Percentiles rank a stretch among this genome's conserved stretches.
Evolutionary conservation across 2,113 vertebrate genomes (phyloP).

Genomic region (Phyllostomus discolor): DNA sequence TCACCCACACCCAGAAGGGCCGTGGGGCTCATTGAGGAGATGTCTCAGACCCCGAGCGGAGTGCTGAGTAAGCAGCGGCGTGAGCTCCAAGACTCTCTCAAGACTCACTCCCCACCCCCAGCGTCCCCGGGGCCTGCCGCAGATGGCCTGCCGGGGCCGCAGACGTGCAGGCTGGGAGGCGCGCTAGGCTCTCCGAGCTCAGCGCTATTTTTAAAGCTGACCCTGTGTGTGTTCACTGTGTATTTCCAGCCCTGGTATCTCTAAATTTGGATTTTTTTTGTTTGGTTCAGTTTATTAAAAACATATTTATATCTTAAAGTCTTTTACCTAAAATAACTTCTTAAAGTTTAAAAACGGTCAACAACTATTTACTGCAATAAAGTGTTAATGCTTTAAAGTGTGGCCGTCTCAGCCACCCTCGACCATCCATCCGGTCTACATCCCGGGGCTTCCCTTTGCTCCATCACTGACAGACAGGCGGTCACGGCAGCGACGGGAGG

Average conservation of each 20-base stretch:
- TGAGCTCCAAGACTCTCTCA: background rate
- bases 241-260: background rate
- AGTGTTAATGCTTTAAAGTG: background rate
- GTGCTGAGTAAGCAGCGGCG: background rate
- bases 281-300: background rate
- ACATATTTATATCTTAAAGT: background rate
- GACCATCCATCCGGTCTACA: background rate
- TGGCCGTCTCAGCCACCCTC: background rate
- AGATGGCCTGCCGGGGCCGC: background rate
- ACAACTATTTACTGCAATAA: background rate
- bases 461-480: background rate
- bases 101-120: background rate
- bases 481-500: too few species aligned
- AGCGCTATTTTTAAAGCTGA: conserved; percentile 25
- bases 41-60: background rate
- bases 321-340: background rate
- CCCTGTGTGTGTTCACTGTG: background rate
- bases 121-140: background rate
- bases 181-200: conserved; percentile 1
- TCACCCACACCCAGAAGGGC: background rate
- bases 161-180: background rate
- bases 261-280: background rate
- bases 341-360: background rate
- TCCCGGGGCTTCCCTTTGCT: background rate
- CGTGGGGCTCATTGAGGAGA: background rate